phyloP scores from a whole-genome alignment of 2,797 vertebrate species.

The Pangasius macronema region DNA sequence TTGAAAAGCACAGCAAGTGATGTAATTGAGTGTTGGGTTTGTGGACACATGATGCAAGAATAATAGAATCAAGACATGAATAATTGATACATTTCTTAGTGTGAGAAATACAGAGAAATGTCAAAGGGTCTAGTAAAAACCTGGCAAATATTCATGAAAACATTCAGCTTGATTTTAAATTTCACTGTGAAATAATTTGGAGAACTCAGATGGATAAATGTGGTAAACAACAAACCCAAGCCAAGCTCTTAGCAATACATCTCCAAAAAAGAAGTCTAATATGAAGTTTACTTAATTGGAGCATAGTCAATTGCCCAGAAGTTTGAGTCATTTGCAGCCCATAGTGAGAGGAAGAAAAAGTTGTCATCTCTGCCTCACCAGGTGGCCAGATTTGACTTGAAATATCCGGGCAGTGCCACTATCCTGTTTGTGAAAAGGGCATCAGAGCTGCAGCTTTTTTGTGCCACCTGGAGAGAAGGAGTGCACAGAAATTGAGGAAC shows the following conservation, averaged over 20 bases:
- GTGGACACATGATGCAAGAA: conserved; percentile 35
- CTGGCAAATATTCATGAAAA: conserved; percentile 15
- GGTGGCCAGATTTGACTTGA: conserved; percentile 21
- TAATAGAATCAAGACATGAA: conserved; percentile 31
- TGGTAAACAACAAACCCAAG: conserved; percentile 28
- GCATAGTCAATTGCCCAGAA: conserved; percentile 8
- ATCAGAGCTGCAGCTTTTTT: conserved; percentile 16
- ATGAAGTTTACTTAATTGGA: conserved; percentile 26
- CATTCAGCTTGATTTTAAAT: neutral
- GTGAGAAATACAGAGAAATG: conserved; percentile 4
- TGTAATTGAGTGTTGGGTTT: conserved; percentile 27
- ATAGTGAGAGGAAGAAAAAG: neutral
- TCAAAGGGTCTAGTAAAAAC: neutral
- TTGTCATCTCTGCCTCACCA: conserved; percentile 15
- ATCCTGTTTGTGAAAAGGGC: conserved; percentile 28
- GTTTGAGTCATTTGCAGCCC: conserved; percentile 22
- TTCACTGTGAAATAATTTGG: conserved; percentile 3
- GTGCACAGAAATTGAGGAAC: conserved; percentile 23
- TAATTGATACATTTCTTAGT: conserved; percentile 30
- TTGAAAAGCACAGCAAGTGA: conserved; percentile 18
- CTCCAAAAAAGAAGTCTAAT: neutral
- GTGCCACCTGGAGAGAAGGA: conserved; percentile 37
- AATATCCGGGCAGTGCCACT: neutral
- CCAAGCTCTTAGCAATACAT: conserved; percentile 32
- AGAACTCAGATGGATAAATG: conserved; percentile 16